Conservation (phyloP, 2,888 invertebrate genomes). For the Psylliodes chrysocephalus region DNA sequence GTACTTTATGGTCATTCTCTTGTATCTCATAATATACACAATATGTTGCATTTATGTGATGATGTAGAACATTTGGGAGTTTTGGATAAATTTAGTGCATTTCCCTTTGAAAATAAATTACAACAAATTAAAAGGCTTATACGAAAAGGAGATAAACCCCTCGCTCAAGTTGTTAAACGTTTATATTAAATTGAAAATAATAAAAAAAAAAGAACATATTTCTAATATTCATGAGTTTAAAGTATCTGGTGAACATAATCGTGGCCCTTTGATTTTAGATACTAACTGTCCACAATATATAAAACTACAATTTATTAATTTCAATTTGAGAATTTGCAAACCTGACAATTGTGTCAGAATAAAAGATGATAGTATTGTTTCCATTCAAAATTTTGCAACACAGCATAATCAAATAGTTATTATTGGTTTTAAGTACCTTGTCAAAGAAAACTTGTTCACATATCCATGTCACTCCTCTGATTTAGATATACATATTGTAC, state of each 20-base stretch:
- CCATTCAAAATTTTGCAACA: slow-evolving; percentile 5
- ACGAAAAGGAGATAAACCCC: neutral
- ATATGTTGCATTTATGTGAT: slow-evolving; percentile 18
- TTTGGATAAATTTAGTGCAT: slow-evolving; percentile 5
- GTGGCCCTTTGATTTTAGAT: no score
- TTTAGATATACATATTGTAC: slow-evolving; percentile 1
- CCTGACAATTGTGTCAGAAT: slow-evolving; percentile 8
- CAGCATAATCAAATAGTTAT: slow-evolving; percentile 5
- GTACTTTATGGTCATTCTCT: neutral
- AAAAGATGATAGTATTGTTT: slow-evolving; percentile 2
- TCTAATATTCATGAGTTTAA: no score
- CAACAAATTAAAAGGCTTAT: neutral
- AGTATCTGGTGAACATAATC: no score
- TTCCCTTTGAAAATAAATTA: neutral
- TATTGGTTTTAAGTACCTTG: neutral
- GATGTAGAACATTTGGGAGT: slow-evolving; percentile 15
- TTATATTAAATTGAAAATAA: neutral
- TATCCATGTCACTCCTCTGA: slow-evolving; percentile 9
- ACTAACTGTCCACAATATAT: neutral
- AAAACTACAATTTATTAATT: slow-evolving; percentile 7
- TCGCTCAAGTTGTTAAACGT: neutral
- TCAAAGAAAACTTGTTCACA: slow-evolving; percentile 6
- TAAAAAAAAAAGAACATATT: neutral
- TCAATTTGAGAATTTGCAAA: slow-evolving; percentile 6
- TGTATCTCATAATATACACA: neutral